Base-by-base conservation (phyloP, 2,113 vertebrate genomes). In the Panurus biarmicus region DNA sequence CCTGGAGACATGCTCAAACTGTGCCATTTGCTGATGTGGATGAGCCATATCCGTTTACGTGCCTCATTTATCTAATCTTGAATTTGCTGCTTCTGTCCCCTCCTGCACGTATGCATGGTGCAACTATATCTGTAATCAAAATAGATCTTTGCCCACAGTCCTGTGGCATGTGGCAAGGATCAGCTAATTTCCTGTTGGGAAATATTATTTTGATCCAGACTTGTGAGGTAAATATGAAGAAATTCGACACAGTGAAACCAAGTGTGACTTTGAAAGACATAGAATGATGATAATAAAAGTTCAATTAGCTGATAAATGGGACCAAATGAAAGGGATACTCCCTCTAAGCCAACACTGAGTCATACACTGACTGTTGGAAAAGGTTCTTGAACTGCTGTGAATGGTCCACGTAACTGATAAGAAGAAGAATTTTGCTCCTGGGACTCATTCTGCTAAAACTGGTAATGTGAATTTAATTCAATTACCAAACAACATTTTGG, bases 161-260 rank as follows among this genome's bases (percentile, higher is more conserved):
- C 47, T n/a, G 24, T 45, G 23, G 16, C 0, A 1, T 53, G 83
- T 80, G 61, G 51, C 16, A 9, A 84, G 13, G 15, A 54, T 19
- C 56, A 84, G 20, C 35, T 60, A 36, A 71, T 84, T 84, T n/a
- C 28, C 53, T 64, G 15, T 3, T n/a, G 15, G 29, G 40, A 94
- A 86, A 71, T 51, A 36, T 1, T 53, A 5, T 58, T 92, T 50
- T 33, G 42, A 72, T 62, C 25, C 57, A 79, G 70, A 91, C 54
- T 84, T 89, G 74, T 10, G 35, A 96, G 60, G 36, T 38, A 96
- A 95, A 80, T 38, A 60, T 12, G 53, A 70, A 87, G 72, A 91
- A 92, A 83, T 60, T 11, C 20, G 14, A 86, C 20, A 21, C 2
- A 56, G 45, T 58, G 50, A 71, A 96, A 77, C 78, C 31, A 73